Base-by-base conservation (phyloP, 92 coral and sea anemone genomes). In the Zoanthus solanderi region DNA sequence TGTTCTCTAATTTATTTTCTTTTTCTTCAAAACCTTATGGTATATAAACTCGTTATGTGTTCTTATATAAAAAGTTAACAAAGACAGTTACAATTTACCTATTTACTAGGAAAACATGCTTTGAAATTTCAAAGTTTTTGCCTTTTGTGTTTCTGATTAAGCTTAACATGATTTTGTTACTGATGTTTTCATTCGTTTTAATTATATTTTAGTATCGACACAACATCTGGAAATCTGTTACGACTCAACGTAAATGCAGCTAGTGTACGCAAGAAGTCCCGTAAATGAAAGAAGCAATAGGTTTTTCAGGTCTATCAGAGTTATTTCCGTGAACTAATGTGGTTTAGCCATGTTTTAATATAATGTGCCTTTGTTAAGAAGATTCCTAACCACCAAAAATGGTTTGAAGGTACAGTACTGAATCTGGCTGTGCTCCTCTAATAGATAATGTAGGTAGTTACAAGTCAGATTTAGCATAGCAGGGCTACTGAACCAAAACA, bases 181-280 rank as follows among this genome's bases (percentile, higher is more conserved):
- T 11, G 31, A 76, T 23, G 37, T 83, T 42, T 23, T 63, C 78
- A 29, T 9, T 58, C 14, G 32, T n/a, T 81, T 66, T 47, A 37
- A 11, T 66, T 68, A 44, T 45, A 66, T 48, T 81, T 13, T 44
- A 81, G 85, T 44, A 81, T 81, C 63, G 85, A 81, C 28, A 81
- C 85, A 5, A 81, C 85, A 4, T 81, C 85, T 81, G 85, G 85
- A 7, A 66, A 47, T 42, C 72, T 81, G 76, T 67, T 81, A 6
- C 85, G 85, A 10, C 85, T 81, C 18, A 81, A 81, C 45, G 12
- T 30, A 23, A 81, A 81, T 13, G 75, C 58, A 13, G 34, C 75
- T 18, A 52, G 71, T 66, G 34, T 48, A 47, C 85, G 75, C 18
- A 65, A 52, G 23, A 81, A 81, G 30, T 81, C 75, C 48, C 52